Percentiles rank a stretch among this genome's conserved stretches.
Evolutionary conservation across 2,888 invertebrate genomes (phyloP).

Genomic region (Drosophila engyochracea): DNA sequence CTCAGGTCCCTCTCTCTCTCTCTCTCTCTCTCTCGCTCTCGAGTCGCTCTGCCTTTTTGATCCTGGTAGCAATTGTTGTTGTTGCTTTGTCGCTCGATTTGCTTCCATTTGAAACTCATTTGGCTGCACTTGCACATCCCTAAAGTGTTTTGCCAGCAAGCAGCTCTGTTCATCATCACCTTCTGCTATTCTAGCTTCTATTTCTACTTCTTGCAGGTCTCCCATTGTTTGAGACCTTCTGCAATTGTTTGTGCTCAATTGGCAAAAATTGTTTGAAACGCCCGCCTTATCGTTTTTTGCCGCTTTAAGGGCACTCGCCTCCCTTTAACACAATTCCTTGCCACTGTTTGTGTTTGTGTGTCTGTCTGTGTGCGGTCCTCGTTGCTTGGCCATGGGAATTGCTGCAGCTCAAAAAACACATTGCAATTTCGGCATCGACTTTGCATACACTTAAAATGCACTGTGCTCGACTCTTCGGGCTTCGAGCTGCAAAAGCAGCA

Average conservation of each 20-base stretch:
- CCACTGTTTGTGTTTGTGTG: slow-evolving; percentile 13
- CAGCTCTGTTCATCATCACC: slow-evolving; percentile 11
- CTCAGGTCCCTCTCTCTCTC: slow-evolving; percentile 1
- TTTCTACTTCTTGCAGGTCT: slow-evolving; percentile 4
- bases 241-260: slow-evolving; percentile 73
- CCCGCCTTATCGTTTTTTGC: slow-evolving; percentile 18
- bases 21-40: slow-evolving; percentile 7
- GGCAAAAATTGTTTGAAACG: slow-evolving; percentile 63
- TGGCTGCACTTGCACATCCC: slow-evolving; percentile 74
- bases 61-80: slow-evolving; percentile 39
- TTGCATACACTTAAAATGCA: slow-evolving; percentile 73
- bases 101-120: slow-evolving; percentile 78
- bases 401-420: slow-evolving; percentile 60
- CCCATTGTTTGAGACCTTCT: slow-evolving; percentile 31
- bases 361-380: slow-evolving; percentile 48
- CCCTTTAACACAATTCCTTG: slow-evolving; percentile 7
- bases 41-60: slow-evolving; percentile 49
- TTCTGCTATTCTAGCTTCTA: not conserved
- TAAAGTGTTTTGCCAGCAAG: slow-evolving; percentile 66
- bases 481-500: slow-evolving; percentile 12
- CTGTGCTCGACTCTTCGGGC: slow-evolving; percentile 34
- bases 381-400: slow-evolving; percentile 56
- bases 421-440: slow-evolving; percentile 63
- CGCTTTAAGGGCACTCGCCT: slow-evolving; percentile 23
- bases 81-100: slow-evolving; percentile 69